Percentiles rank a stretch among this genome's conserved stretches.
Conservation (phyloP, 2,113 vertebrate genomes). For the Thamnaconus septentrionalis region DNA sequence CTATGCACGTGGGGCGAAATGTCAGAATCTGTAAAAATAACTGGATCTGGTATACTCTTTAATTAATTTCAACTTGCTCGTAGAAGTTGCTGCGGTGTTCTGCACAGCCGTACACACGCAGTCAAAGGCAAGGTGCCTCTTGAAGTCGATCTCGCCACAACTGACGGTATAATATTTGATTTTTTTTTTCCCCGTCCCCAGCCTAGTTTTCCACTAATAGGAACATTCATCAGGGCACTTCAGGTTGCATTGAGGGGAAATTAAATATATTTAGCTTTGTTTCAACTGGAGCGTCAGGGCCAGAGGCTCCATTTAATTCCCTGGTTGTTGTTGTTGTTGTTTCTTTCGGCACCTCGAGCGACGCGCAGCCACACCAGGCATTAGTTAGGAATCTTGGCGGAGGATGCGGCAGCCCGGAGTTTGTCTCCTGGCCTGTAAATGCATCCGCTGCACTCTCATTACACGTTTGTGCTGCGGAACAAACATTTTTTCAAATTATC, state of each 20-base stretch:
- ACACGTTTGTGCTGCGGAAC: slow-evolving; percentile 28
- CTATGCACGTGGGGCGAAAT: slow-evolving; percentile 33
- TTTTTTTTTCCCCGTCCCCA: slow-evolving; percentile 13
- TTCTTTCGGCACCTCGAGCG: slow-evolving; percentile 30
- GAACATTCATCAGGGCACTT: slow-evolving; percentile 40
- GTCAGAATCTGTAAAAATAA: slow-evolving; percentile 43
- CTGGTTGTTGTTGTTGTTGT: slow-evolving; percentile 22
- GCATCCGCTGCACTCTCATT: slow-evolving; percentile 31
- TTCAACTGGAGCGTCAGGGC: slow-evolving; percentile 38
- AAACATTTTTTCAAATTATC: slow-evolving; percentile 5
- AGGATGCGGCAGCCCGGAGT: too few relatives aligned
- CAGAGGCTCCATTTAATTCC: slow-evolving; percentile 20
- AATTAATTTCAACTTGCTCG: slow-evolving; percentile 40
- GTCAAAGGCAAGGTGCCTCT: slow-evolving; percentile 10
- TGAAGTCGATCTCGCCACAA: slow-evolving; percentile 1
- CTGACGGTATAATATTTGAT: not conserved
- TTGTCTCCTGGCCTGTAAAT: too few relatives aligned
- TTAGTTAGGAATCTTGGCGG: slow-evolving; percentile 17
- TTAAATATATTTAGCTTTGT: slow-evolving; percentile 46
- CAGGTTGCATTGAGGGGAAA: slow-evolving; percentile 32
- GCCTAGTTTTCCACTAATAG: slow-evolving; percentile 43
- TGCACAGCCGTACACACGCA: slow-evolving; percentile 10
- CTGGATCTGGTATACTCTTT: slow-evolving; percentile 32
- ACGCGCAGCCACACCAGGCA: slow-evolving; percentile 12
- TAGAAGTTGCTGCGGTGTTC: slow-evolving; percentile 25